Conservation (phyloP, 2,797 vertebrate genomes). For the Serranus cabrilla region DNA sequence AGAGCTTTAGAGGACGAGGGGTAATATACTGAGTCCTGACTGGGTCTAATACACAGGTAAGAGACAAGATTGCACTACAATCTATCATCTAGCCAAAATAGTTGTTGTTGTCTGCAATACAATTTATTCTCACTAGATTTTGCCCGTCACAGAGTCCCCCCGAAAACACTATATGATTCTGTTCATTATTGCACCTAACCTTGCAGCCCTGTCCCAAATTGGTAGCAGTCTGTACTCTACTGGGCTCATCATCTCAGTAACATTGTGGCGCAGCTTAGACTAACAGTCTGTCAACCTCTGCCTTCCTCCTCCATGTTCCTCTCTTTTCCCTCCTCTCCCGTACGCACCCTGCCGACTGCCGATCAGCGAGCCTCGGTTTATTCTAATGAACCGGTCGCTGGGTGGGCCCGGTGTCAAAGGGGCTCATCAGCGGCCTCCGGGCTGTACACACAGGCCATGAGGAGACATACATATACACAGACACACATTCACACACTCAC, state of each 20-base stretch:
- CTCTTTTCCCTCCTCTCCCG: slow-evolving; percentile 33
- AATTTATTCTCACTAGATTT: slow-evolving; percentile 50
- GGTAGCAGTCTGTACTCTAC: slow-evolving; percentile 59
- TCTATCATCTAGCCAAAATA: slow-evolving; percentile 48
- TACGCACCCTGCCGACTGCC: slow-evolving; percentile 20
- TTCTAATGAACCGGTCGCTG: slow-evolving; percentile 72
- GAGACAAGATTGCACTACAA: slow-evolving; percentile 27
- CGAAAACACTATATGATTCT: slow-evolving; percentile 57
- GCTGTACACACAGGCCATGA: slow-evolving; percentile 49
- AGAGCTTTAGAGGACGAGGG: slow-evolving; percentile 19
- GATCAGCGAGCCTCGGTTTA: slow-evolving; percentile 57
- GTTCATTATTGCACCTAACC: slow-evolving; percentile 69
- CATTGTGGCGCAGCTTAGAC: slow-evolving; percentile 34
- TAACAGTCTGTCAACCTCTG: slow-evolving; percentile 44
- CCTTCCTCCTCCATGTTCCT: slow-evolving; percentile 39
- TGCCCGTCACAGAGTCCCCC: slow-evolving; percentile 18
- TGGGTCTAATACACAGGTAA: slow-evolving; percentile 14
- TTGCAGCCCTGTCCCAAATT: slow-evolving; percentile 67
- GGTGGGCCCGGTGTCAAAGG: slow-evolving; percentile 72
- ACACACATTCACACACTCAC: slow-evolving; percentile 28
- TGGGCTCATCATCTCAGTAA: slow-evolving; percentile 68
- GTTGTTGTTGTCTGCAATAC: slow-evolving; percentile 46
- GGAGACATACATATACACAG: slow-evolving; percentile 4
- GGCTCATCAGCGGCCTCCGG: slow-evolving; percentile 68
- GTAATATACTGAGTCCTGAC: slow-evolving; percentile 11